Conservation (phyloP, 2,888 invertebrate species). For the Limulus polyphemus region DNA sequence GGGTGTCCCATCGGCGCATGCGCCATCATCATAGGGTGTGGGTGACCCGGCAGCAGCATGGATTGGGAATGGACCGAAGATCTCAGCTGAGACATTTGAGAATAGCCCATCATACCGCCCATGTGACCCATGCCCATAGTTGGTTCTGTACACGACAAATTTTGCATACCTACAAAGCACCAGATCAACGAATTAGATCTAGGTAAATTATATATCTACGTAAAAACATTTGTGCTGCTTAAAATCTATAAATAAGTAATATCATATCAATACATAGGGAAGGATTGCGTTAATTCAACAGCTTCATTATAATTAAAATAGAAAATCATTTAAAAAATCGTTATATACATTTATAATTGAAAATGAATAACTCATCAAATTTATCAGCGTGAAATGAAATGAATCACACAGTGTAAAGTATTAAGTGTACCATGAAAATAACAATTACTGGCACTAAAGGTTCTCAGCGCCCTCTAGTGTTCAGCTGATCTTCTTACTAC, state of each 20-base stretch:
- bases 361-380: too few species aligned
- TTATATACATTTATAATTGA: too few species aligned
- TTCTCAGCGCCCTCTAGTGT: too few species aligned
- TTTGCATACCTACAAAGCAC: slow-evolving; percentile 12
- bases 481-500: too few species aligned
- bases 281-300: too few species aligned
- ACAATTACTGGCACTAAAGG: too few species aligned
- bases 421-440: too few species aligned
- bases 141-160: slow-evolving; percentile 14
- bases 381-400: too few species aligned
- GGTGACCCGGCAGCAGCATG: slow-evolving; percentile 41
- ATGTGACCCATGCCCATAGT: slow-evolving; percentile 28
- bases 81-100: slow-evolving; percentile 38
- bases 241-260: not conserved
- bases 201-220: not conserved
- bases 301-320: too few species aligned
- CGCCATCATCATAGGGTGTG: slow-evolving; percentile 41
- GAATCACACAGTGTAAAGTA: too few species aligned
- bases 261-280: not conserved
- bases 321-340: too few species aligned
- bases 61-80: slow-evolving; percentile 40
- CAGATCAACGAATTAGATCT: not conserved
- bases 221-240: not conserved
- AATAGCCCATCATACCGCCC: slow-evolving; percentile 31
- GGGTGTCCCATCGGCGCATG: slow-evolving; percentile 36